These are phyloP conservation scores for Alaudala cheleensis DNA, from an alignment of 2,113 vertebrate species.

Conservation along the genomic window DNA sequence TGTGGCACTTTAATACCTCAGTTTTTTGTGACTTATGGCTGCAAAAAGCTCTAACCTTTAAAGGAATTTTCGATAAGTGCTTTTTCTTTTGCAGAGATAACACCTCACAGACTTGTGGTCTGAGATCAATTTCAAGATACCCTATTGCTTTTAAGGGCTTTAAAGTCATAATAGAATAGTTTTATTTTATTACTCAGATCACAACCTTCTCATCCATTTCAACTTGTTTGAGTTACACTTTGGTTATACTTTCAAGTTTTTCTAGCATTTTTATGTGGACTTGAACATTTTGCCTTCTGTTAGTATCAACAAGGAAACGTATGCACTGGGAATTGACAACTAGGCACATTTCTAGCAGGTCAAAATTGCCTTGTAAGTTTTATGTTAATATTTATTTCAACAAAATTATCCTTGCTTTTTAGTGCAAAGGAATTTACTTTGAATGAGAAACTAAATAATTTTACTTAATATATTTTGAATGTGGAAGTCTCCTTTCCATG, in stretches of 20 bases:
- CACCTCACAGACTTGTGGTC: not conserved
- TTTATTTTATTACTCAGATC: constrained; percentile 38
- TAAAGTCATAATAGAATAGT: constrained; percentile 3
- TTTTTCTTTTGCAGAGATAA: constrained; percentile 45
- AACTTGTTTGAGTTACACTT: not conserved
- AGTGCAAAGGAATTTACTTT: not conserved
- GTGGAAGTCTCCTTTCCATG: not conserved
- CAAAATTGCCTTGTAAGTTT: not conserved
- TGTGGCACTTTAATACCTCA: not conserved
- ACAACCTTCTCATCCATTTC: not conserved
- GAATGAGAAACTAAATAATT: not conserved
- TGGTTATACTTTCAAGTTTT: not conserved
- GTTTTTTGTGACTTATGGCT: not conserved
- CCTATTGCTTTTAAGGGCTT: not conserved
- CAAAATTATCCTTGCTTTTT: not conserved
- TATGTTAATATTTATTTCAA: not conserved
- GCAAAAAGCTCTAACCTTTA: constrained; percentile 55
- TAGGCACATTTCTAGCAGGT: not conserved
- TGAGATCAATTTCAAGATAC: constrained; percentile 26
- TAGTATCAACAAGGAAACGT: not conserved
- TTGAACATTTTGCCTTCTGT: not conserved
- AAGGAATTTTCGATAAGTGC: constrained; percentile 8
- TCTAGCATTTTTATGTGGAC: not conserved
- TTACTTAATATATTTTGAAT: not conserved
- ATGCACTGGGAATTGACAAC: not conserved